Evolutionary conservation across 2,888 invertebrate species (phyloP).

Genomic region (Eueremaeus valkanovi): DNA sequence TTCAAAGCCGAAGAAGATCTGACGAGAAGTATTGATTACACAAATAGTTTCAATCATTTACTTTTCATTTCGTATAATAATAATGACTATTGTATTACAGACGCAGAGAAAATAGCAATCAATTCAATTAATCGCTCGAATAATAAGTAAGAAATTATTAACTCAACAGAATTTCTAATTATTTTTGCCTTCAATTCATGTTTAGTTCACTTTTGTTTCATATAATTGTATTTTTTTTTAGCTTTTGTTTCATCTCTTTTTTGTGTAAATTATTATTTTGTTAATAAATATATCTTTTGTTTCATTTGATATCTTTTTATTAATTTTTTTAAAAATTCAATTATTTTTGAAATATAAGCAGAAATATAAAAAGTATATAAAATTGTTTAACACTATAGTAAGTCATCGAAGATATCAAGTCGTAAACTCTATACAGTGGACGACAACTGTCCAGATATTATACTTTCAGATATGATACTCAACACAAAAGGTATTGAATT

Average conservation of each 20-base stretch:
- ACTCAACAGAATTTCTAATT: background rate
- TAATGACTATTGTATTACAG: background rate
- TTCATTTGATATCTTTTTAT: background rate
- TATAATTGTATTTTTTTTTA: background rate
- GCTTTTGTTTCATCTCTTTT: background rate
- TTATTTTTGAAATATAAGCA: no score
- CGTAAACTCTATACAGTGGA: slow-evolving; percentile 9
- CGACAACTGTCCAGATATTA: slow-evolving; percentile 22
- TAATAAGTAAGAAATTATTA: background rate
- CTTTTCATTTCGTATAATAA: background rate
- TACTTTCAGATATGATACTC: slow-evolving; percentile 14
- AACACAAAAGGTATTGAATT: slow-evolving; percentile 12
- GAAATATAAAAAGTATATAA: no score
- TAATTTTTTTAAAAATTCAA: no score
- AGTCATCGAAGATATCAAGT: background rate
- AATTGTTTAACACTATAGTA: no score
- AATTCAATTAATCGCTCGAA: slow-evolving; percentile 21
- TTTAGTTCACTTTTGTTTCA: background rate
- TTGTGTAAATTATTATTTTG: background rate
- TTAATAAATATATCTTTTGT: background rate
- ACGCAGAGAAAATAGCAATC: background rate
- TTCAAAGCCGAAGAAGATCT: slow-evolving; percentile 57
- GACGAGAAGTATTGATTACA: no score
- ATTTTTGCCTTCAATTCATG: background rate
- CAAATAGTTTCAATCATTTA: background rate